Conservation (phyloP, 2,797 vertebrate species). For the Malurus leucopterus region DNA sequence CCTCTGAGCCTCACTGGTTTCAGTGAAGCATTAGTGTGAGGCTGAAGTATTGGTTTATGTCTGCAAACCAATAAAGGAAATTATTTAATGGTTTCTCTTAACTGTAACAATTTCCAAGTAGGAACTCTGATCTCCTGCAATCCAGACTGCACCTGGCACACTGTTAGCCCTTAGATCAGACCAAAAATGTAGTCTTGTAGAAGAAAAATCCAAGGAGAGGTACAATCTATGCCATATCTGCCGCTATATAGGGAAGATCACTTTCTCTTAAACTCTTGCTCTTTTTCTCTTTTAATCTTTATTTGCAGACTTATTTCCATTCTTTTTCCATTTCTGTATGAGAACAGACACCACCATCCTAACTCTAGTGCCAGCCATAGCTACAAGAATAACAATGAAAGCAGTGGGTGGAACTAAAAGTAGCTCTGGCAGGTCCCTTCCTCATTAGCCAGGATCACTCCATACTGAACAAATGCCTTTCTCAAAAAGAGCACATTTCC, state of each 20-base stretch:
- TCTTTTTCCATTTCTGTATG: not conserved
- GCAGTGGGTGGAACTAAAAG: not conserved
- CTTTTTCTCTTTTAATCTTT: not conserved
- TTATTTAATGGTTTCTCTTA: not conserved
- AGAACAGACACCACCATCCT: not conserved
- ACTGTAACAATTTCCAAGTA: not conserved
- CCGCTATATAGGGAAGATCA: not conserved
- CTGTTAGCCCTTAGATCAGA: not conserved
- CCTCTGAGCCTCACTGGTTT: not conserved
- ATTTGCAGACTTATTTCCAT: not conserved
- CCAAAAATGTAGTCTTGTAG: not conserved
- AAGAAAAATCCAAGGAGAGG: not conserved
- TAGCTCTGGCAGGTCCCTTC: not conserved
- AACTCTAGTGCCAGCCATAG: not conserved
- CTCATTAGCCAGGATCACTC: not conserved
- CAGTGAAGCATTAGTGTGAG: not conserved
- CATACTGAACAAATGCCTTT: not conserved
- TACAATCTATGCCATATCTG: not conserved
- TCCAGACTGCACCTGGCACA: not conserved
- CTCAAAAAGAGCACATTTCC: not conserved
- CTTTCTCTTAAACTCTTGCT: not conserved
- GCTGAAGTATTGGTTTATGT: not conserved
- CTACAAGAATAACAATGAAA: not conserved
- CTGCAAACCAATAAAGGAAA: not conserved
- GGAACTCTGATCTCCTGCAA: not conserved